phyloP scores from a whole-genome alignment of 2,113 vertebrate genomes.

The Nansenia antarctica region DNA sequence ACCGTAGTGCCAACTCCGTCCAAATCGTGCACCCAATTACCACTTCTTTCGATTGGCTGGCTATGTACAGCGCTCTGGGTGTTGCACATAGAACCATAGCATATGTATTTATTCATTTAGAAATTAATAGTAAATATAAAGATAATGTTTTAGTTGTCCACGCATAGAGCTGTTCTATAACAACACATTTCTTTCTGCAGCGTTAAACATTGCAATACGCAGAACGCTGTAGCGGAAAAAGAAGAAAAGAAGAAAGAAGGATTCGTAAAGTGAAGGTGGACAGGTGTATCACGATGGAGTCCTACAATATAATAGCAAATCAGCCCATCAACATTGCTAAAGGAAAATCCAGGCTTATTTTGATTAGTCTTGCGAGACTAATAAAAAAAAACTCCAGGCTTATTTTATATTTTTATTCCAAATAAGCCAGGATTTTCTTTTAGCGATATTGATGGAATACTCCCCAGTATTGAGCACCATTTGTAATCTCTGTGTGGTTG shows the following conservation, averaged over 20 bases:
- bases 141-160: neutral
- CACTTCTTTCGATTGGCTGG: neutral
- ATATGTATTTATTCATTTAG: neutral
- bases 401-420: too few relatives aligned
- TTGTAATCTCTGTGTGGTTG: neutral
- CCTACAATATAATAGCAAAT: conserved; percentile 79
- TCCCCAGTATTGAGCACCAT: too few relatives aligned
- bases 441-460: too few relatives aligned
- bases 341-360: too few relatives aligned
- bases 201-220: neutral
- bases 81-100: too few relatives aligned
- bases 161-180: neutral
- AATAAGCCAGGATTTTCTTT: too few relatives aligned
- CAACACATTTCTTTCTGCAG: neutral
- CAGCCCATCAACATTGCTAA: conserved; percentile 80
- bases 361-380: too few relatives aligned
- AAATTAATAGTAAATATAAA: too few relatives aligned
- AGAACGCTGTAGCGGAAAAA: neutral
- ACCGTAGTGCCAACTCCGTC: neutral
- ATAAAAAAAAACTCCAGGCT: too few relatives aligned
- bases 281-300: conserved; percentile 67
- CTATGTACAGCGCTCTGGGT: neutral
- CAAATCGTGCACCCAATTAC: neutral
- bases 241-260: neutral
- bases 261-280: neutral